Evolutionary conservation across 2,113 vertebrate genomes (phyloP), one percentile per base, ranked within the genome.

Genomic region (Chionodraco myersi): DNA sequence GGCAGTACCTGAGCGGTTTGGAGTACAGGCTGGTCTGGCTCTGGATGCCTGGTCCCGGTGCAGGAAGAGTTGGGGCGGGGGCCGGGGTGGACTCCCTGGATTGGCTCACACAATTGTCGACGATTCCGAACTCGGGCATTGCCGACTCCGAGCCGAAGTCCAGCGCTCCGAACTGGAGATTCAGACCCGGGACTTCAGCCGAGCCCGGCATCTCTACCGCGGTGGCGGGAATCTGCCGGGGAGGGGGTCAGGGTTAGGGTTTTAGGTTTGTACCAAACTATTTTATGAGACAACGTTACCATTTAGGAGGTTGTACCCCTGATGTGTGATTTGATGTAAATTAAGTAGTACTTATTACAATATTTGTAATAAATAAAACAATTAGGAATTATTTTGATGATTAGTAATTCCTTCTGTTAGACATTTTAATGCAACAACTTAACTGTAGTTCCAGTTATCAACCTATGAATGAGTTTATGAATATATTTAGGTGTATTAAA

Each of bases 161-260:
- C 53, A 99, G 85, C 26, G 98, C 97, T 49, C 98, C 98, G 86
- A 99, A 99, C 88, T 99, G 98, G 86, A 99, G 96, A 88, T 99
- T 98, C 73, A 99, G 94, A 47, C 96, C 97, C 0, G 96, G 96
- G 57, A 99, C 79, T 21, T 99, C 97, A 8, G 97, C 91, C 16
- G 97, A 96, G 69, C 97, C 97, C 13, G 98, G 97, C 98, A 99
- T 99, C 92, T 99, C 97, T 75, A 99, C 98, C 3, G 98, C 98
- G 41, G 97, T 97, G 52, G 95, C 93, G 65, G 98, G 97, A 83
- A 97, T 97, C 97, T 99, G 80, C 13, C n/a, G 52, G 14, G 18
- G 45, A 0, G 3, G 3, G 10, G 11, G 30, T 34, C 59, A 41
- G 15, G 4, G 36, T 45, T 2, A 8, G 26, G 1, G 23, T 16